Percentiles rank a stretch among this genome's conserved stretches.
Evolutionary conservation across 2,888 invertebrate genomes (phyloP).

Genomic region (Proisotoma minuta): DNA sequence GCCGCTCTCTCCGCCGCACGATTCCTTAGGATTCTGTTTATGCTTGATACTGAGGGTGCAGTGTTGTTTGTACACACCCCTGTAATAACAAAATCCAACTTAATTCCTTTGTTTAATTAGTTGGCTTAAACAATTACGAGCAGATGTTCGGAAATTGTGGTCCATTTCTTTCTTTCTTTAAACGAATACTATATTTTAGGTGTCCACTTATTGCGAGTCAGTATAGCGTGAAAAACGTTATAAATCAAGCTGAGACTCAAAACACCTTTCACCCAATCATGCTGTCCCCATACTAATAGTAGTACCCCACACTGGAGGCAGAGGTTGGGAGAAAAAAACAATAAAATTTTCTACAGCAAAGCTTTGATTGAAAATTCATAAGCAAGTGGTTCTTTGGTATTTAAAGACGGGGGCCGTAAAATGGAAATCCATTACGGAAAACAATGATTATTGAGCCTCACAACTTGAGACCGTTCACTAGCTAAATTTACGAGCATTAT

Average conservation of each 20-base stretch:
- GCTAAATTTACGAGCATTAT: conserved; percentile 10
- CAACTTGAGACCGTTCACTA: neutral
- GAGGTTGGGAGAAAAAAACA: neutral
- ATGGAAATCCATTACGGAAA: conserved; percentile 16
- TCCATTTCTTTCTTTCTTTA: no score
- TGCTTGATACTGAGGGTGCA: conserved; percentile 93
- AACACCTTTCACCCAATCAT: neutral
- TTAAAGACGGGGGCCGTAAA: conserved; percentile 12
- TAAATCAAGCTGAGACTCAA: neutral
- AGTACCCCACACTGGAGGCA: neutral
- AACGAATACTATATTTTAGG: no score
- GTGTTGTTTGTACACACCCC: conserved; percentile 92
- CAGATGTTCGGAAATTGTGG: no score
- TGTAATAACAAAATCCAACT: no score
- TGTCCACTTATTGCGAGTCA: no score
- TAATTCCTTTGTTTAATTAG: no score
- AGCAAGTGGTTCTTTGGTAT: no score
- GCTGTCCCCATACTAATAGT: neutral
- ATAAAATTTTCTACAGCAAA: no score
- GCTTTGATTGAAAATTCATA: conserved; percentile 11
- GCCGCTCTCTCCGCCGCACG: conserved; percentile 94
- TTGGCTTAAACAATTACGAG: no score
- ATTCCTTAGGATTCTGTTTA: conserved; percentile 91
- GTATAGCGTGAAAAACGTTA: neutral
- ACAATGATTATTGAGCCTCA: conserved; percentile 11